Conservation (phyloP, 1,140 invertebrate species). For the Steinernema khuongi region DNA sequence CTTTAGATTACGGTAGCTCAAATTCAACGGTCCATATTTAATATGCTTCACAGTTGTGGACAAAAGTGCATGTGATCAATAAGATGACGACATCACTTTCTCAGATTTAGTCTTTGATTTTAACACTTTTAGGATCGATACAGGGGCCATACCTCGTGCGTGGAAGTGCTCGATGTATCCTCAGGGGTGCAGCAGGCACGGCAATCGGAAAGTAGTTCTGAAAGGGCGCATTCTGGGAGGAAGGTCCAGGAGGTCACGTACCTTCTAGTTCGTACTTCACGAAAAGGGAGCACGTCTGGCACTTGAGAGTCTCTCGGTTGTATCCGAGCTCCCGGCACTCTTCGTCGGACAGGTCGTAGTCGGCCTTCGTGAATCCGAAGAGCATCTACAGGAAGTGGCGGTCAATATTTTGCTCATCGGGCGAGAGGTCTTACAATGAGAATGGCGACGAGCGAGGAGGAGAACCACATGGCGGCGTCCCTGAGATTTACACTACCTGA, state of each 20-base stretch:
- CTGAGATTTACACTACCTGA: not conserved
- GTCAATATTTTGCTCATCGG: not conserved
- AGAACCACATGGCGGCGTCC: not conserved
- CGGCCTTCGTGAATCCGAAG: not conserved
- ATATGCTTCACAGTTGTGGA: slow-evolving; percentile 11
- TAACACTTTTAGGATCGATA: not conserved
- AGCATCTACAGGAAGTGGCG: not conserved
- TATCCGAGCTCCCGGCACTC: slow-evolving; percentile 51
- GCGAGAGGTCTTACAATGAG: not conserved
- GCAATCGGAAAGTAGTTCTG: slow-evolving; percentile 45
- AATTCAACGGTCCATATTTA: too few relatives aligned
- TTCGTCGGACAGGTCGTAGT: slow-evolving; percentile 36
- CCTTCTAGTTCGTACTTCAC: not conserved
- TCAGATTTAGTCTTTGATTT: not conserved
- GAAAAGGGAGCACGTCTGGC: not conserved
- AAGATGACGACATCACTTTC: not conserved
- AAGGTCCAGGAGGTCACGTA: not conserved
- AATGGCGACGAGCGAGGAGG: not conserved
- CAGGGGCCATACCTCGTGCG: slow-evolving; percentile 44
- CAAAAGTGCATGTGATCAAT: not conserved
- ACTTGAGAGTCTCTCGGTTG: slow-evolving; percentile 42
- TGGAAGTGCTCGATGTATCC: slow-evolving; percentile 20
- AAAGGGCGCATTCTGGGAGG: not conserved
- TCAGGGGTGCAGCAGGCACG: slow-evolving; percentile 48
- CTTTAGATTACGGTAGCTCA: too few relatives aligned